Percentiles rank a stretch among this genome's conserved stretches.
phyloP scores from a whole-genome alignment of 2,888 invertebrate genomes.

The Nomada hirtipes region DNA sequence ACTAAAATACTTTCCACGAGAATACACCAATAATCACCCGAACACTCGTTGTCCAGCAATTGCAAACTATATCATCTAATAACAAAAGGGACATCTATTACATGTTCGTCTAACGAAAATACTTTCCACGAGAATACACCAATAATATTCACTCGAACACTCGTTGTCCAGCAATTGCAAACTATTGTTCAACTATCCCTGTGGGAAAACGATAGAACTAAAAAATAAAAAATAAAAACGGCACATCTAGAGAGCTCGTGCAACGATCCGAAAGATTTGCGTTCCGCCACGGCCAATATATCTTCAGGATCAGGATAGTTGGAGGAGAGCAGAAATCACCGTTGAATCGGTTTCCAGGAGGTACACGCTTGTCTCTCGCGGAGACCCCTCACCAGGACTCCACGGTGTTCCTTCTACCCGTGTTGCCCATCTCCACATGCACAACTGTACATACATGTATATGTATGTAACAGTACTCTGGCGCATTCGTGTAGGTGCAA shows the following conservation, averaged over 20 bases:
- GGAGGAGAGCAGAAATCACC: constrained; percentile 63
- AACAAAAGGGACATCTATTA: too few relatives aligned
- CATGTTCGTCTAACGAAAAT: too few relatives aligned
- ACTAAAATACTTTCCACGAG: too few relatives aligned
- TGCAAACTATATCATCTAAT: too few relatives aligned
- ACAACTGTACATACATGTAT: background rate
- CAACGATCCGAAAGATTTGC: constrained; percentile 63
- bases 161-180: background rate
- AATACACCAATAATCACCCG: too few relatives aligned
- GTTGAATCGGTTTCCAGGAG: constrained; percentile 71
- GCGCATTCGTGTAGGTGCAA: constrained; percentile 60
- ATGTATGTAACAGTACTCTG: constrained; percentile 21
- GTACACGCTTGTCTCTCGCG: constrained; percentile 63
- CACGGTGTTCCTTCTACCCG: constrained; percentile 46
- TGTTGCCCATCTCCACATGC: constrained; percentile 30
- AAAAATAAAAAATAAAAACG: too few relatives aligned
- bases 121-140: too few relatives aligned
- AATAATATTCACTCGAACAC: too few relatives aligned
- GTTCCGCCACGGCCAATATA: constrained; percentile 56
- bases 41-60: too few relatives aligned
- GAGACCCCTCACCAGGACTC: constrained; percentile 48
- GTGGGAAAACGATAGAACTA: background rate
- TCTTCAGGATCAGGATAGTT: constrained; percentile 52
- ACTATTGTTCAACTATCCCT: background rate
- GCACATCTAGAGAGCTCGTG: constrained; percentile 14